Evolutionary conservation across 1,140 invertebrate species (phyloP), one percentile per base, ranked within the genome.

Genomic region (Lordiphosa stackelbergi): DNA sequence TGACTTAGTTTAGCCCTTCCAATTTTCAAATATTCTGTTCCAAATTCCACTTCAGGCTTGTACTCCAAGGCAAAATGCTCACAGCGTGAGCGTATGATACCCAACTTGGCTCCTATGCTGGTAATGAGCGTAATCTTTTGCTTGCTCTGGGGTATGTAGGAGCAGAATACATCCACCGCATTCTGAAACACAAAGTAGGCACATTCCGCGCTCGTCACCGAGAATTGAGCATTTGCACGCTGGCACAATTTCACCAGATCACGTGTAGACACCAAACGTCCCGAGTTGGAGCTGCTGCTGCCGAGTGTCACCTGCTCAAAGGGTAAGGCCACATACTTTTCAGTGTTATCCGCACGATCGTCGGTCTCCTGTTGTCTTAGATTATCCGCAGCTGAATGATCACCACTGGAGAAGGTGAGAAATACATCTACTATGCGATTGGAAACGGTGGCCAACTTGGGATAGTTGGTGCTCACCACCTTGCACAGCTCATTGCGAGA

Each of bases 211-310:
- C 93, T 94, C 0, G 92, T 91, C 1, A 94, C 91, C 71, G 94
- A 90, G 87, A 95, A 97, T 73, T 93, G 91, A 9, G 91, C 86
- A 13, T 92, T 89, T 6, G 95, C 92, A 78, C 97, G 90, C 9
- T 91, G 89, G 85, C 96, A 98, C 93, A 96, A 96, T 88, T 98
- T 98, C 56, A 98, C 92, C 8, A 99, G 90, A 91, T 99, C 97
- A 69, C 97, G 92, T 0, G 94, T 95, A 1, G 94, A 95, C 12
- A 92, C 93, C 11, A 93, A 86, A 73, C 94, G 90, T 3, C 91
- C 91, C 0, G 77, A 85, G 45, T 84, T 81, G 12, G 88, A 55
- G 8, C 65, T 68, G 31, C 37, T 47, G 10, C 12, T 3, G 64
- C 52, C 0, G 62, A 22, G 28, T 2, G 66, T 35, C 2, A 86